These are phyloP conservation scores for Drosophila kambysellisi DNA, from an alignment of 2,888 invertebrate species.

Conservation along the genomic window DNA sequence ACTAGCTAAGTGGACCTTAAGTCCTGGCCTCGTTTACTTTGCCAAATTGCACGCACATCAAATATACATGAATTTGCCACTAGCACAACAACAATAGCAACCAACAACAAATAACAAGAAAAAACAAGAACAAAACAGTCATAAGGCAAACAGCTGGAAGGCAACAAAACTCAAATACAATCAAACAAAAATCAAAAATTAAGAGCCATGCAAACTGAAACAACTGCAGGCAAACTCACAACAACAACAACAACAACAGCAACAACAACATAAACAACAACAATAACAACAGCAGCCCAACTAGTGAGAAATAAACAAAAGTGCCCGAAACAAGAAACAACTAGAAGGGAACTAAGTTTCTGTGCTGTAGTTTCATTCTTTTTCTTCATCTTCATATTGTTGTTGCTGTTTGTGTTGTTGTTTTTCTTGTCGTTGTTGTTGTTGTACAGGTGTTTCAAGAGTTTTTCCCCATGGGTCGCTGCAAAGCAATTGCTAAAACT, in stretches of 20 bases:
- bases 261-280: slow-evolving; percentile 9
- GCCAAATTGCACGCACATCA: slow-evolving; percentile 60
- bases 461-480: slow-evolving; percentile 39
- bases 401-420: background rate
- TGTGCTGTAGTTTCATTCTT: slow-evolving; percentile 9
- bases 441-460: slow-evolving; percentile 42
- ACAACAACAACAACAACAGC: background rate
- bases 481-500: slow-evolving; percentile 53
- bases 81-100: slow-evolving; percentile 22
- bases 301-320: slow-evolving; percentile 54
- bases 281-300: slow-evolving; percentile 13
- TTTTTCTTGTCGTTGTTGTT: slow-evolving; percentile 10
- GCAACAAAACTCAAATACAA: slow-evolving; percentile 64
- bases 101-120: slow-evolving; percentile 2
- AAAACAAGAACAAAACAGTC: slow-evolving; percentile 22
- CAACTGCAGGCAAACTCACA: slow-evolving; percentile 47
- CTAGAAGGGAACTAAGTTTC: slow-evolving; percentile 50
- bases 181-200: slow-evolving; percentile 74
- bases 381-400: slow-evolving; percentile 20
- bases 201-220: slow-evolving; percentile 58
- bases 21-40: slow-evolving; percentile 50
- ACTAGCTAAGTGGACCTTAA: slow-evolving; percentile 39
- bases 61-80: slow-evolving; percentile 67
- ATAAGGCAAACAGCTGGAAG: slow-evolving; percentile 46
- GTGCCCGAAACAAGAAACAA: slow-evolving; percentile 26